A percentile compares a stretch with the other conserved stretches of the same genome.
Conservation (phyloP, 2,888 invertebrate genomes). For the Andricus curvator region DNA sequence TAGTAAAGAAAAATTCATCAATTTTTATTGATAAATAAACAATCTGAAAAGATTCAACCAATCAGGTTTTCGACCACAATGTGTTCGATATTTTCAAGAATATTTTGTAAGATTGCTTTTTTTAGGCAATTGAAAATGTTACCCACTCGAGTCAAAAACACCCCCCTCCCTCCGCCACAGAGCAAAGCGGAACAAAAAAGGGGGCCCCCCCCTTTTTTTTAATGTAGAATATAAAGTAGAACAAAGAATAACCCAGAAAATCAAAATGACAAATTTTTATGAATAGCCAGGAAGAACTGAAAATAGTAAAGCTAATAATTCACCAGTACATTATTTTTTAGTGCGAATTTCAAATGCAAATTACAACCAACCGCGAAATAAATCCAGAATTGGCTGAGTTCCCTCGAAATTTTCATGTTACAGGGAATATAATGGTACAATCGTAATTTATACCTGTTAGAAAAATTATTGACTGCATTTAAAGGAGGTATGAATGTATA, state of each 20-base stretch:
- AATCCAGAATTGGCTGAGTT: background rate
- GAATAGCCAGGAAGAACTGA: background rate
- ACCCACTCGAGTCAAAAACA: no score
- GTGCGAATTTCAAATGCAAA: background rate
- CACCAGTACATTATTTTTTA: background rate
- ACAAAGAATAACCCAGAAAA: background rate
- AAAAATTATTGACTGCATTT: constrained; percentile 21
- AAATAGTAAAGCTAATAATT: background rate
- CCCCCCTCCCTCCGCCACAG: no score
- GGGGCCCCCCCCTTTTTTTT: no score
- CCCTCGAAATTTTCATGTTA: background rate
- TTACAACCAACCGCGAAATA: background rate
- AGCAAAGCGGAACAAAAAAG: no score
- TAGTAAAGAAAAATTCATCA: no score
- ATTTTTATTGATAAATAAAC: no score
- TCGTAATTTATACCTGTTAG: constrained; percentile 6
- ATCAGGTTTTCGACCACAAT: no score
- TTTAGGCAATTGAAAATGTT: no score
- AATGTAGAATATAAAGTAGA: background rate
- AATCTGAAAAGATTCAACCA: no score
- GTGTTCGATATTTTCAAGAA: no score
- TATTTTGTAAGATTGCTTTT: no score
- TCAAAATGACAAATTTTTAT: background rate
- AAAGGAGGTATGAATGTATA: background rate
- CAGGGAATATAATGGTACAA: background rate